Evolutionary conservation across 2,888 invertebrate species (phyloP).

Genomic region (Ommatoiulus sabulosus): DNA sequence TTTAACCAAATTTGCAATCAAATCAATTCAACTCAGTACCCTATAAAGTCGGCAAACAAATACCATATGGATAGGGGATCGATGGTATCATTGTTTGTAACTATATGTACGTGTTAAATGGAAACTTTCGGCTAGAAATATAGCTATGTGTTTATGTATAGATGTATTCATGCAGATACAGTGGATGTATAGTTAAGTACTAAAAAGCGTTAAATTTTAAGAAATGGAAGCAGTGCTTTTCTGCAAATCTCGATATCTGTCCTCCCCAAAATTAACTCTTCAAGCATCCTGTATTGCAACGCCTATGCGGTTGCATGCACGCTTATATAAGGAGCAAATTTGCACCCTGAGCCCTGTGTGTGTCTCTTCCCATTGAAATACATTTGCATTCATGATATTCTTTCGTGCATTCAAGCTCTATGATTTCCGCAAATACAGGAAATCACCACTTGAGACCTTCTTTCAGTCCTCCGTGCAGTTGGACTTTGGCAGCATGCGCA

Average conservation of each 20-base stretch:
- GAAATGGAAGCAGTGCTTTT: background rate
- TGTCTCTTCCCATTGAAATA: background rate
- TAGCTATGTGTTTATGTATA: no score
- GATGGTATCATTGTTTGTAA: no score
- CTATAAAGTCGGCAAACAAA: no score
- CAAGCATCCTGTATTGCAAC: background rate
- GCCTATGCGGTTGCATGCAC: background rate
- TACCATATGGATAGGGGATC: no score
- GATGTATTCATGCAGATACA: no score
- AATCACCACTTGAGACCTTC: constrained; percentile 28
- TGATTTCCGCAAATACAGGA: constrained; percentile 43
- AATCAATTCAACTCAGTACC: no score
- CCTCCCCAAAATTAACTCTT: background rate
- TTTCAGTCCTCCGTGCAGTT: constrained; percentile 5
- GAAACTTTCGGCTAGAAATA: no score
- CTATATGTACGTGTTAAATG: no score
- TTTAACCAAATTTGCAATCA: no score
- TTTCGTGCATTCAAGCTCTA: constrained; percentile 17
- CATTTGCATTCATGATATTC: constrained; percentile 32
- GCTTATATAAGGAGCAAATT: constrained; percentile 4
- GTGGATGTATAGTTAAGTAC: no score
- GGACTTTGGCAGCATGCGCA: background rate
- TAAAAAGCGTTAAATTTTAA: no score
- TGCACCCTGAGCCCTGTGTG: background rate
- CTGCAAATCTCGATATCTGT: background rate